Evolutionary conservation across 2,113 vertebrate species (phyloP).

Genomic region (Prochilodus magdalenae): DNA sequence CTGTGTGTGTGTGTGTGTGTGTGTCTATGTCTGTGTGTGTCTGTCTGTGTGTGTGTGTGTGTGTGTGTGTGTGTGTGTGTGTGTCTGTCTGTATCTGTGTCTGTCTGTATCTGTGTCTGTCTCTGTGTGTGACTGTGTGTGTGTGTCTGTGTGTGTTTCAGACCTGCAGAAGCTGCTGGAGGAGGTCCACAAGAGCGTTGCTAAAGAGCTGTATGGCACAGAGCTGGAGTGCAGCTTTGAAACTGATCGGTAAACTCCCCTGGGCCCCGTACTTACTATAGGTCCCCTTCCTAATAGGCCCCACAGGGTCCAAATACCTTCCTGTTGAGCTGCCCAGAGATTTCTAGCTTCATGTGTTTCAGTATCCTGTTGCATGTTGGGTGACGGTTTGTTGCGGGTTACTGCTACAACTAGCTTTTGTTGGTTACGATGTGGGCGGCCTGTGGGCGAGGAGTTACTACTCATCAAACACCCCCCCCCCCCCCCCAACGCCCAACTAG

Average conservation of each 20-base stretch:
- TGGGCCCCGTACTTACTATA: neutral
- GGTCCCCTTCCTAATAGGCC: neutral
- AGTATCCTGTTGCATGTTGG: neutral
- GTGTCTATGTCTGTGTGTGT: too few relatives aligned
- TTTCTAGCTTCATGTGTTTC: neutral
- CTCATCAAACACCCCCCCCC: too few relatives aligned
- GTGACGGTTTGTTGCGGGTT: too few relatives aligned
- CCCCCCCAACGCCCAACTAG: too few relatives aligned
- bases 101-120: conserved; percentile 14
- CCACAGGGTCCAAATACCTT: neutral
- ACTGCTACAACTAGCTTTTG: too few relatives aligned
- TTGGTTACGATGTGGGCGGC: neutral
- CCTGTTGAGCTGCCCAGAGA: neutral
- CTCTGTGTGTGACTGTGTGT: neutral
- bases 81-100: neutral
- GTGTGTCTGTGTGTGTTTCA: conserved; percentile 45
- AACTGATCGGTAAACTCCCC: conserved; percentile 40
- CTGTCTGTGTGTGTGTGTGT: conserved; percentile 13
- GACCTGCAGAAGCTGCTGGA: conserved; percentile 59
- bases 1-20: too few relatives aligned
- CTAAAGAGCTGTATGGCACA: conserved; percentile 39
- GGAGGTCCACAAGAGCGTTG: conserved; percentile 53
- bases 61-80: conserved; percentile 29
- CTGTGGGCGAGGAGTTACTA: neutral
- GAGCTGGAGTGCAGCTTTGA: neutral